Evolutionary conservation across 2,888 invertebrate genomes (phyloP).

Genomic region (Megastigmus dorsalis): DNA sequence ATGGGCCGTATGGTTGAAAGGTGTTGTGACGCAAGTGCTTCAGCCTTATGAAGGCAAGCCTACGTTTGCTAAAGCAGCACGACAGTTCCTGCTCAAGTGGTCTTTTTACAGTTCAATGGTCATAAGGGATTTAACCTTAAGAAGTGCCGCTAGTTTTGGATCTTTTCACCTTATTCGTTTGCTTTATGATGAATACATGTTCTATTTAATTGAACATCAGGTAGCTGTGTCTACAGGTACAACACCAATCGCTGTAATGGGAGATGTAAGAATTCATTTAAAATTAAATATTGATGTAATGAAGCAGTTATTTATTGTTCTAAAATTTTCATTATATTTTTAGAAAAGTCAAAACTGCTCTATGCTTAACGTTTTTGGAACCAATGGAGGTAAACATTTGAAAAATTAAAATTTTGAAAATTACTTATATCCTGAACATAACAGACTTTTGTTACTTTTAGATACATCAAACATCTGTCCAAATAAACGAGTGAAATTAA

Average conservation of each 20-base stretch:
- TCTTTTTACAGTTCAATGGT: conserved; percentile 99
- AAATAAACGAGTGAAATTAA: conserved; percentile 71
- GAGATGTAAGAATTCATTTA: conserved; percentile 76
- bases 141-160: conserved; percentile 98
- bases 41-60: conserved; percentile 90
- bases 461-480: conserved; percentile 68
- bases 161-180: conserved; percentile 98
- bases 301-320: neutral
- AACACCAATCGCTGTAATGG: conserved; percentile 96
- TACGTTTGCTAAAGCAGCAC: conserved; percentile 88
- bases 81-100: conserved; percentile 98
- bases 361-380: conserved; percentile 67
- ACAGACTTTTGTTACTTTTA: conserved; percentile 57
- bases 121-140: conserved; percentile 95
- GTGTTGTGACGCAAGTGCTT: conserved; percentile 92
- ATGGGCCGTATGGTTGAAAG: conserved; percentile 98
- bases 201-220: conserved; percentile 97
- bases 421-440: conserved; percentile 8
- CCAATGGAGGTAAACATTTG: conserved; percentile 68
- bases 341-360: conserved; percentile 72
- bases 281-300: neutral
- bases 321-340: conserved; percentile 39
- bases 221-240: conserved; percentile 93
- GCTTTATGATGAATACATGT: conserved; percentile 99
- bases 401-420: conserved; percentile 17